Evolutionary conservation across 2,888 invertebrate species (phyloP), one percentile per base, ranked within the genome.

Genomic region (Mactromeris polynyma): DNA sequence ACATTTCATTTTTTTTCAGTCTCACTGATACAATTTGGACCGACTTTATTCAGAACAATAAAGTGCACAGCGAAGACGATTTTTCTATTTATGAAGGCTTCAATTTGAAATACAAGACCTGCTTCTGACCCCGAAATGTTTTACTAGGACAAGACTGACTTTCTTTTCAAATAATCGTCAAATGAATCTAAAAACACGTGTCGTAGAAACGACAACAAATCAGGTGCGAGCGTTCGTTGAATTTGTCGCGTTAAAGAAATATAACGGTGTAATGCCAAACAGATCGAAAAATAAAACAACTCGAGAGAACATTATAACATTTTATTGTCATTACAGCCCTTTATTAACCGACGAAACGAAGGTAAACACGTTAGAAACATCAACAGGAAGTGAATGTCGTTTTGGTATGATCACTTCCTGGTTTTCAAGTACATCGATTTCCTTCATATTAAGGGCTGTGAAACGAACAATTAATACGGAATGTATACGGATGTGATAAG

Each of bases 381-480:
- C 84, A 92, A 93, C 94, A 94, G 94, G 94, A 94, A 94, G 93
- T 93, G 94, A 93, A 88, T 79, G 85, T 89, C 91, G 81, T 89
- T 91, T 87, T 91, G 89, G 92, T 90, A 89, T 87, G 89, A 86
- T 93, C 94, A 95, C 95, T 95, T 95, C 94, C 95, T 95, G 94
- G 95, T 95, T 94, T 85, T 54, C 46, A 40, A 82, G 86, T 78
- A 26, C 54, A 36, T 26, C 3, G 58, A 83, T 36, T 69, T 69
- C 36, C 73, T 33, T 14, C 19, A 33, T 36, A 73, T 73, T 14
- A 33, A 33, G 17, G 2, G 73, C 31, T 33, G 14, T 19, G 17
- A 19, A 33, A 36, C 33, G 17, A 19, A 36, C 31, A 73, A 73
- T 73, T 73, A 26, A 33, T 19, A 19, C 33, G 2, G 33, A 33